Evolutionary conservation across 1,140 invertebrate species (phyloP).

Genomic region (Aphaenogaster ashmeadi): DNA sequence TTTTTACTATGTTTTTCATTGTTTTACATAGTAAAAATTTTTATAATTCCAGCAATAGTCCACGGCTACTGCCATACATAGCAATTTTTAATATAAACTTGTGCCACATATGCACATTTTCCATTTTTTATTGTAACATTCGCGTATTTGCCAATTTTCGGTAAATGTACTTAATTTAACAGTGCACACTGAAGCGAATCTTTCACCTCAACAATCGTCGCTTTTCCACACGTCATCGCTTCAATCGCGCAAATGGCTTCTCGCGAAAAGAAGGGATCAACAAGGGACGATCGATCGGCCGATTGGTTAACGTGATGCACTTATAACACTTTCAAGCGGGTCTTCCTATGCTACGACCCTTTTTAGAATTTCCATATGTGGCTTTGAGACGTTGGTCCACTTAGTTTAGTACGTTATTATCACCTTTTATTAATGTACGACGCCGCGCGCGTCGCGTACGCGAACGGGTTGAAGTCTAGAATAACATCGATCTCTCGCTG

Average conservation of each 20-base stretch:
- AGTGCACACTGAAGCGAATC: neutral
- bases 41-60: too few relatives aligned
- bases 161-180: neutral
- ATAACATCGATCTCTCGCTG: slow-evolving; percentile 40
- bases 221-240: slow-evolving; percentile 18
- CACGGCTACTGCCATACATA: too few relatives aligned
- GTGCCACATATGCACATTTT: neutral
- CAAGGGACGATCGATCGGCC: slow-evolving; percentile 47
- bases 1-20: too few relatives aligned
- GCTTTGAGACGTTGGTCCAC: slow-evolving; percentile 77
- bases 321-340: slow-evolving; percentile 77
- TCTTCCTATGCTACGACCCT: slow-evolving; percentile 74
- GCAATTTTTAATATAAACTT: too few relatives aligned
- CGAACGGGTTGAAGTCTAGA: slow-evolving; percentile 45
- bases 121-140: neutral
- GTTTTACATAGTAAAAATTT: too few relatives aligned
- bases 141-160: neutral
- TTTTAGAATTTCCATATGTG: slow-evolving; percentile 77
- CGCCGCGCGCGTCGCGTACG: neutral
- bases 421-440: slow-evolving; percentile 64
- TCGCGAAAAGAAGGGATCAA: neutral
- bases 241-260: slow-evolving; percentile 44
- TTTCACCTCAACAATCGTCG: neutral
- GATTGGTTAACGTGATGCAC: slow-evolving; percentile 72
- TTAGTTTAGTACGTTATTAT: slow-evolving; percentile 75